These are phyloP conservation scores for Kryptopterus vitreolus DNA, from an alignment of 2,797 vertebrate species.

Conservation along the genomic window DNA sequence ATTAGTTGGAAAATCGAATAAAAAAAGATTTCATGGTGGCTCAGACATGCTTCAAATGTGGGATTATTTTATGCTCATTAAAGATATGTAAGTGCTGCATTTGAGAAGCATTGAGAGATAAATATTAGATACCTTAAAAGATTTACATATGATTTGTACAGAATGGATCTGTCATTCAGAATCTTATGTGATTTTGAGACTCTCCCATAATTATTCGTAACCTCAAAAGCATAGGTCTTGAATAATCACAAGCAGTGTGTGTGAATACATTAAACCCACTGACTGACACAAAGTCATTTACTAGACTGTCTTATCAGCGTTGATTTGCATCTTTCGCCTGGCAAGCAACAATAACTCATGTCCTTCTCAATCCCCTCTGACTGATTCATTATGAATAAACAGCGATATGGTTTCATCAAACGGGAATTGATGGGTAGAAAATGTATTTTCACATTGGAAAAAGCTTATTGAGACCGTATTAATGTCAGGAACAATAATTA, in stretches of 20 bases:
- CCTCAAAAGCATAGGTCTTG: constrained; percentile 30
- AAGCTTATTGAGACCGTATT: constrained; percentile 15
- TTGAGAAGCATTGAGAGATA: background rate
- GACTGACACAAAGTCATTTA: constrained; percentile 53
- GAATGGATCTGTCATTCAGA: background rate
- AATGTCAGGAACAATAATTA: constrained; percentile 9
- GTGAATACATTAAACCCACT: constrained; percentile 30
- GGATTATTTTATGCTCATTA: background rate
- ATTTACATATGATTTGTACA: background rate
- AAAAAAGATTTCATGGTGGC: background rate
- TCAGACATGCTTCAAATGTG: constrained; percentile 4
- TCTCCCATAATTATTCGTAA: background rate
- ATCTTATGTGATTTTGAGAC: background rate
- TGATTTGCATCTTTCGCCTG: background rate
- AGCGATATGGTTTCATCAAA: background rate
- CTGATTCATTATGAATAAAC: constrained; percentile 34
- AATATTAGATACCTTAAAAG: background rate
- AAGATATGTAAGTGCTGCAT: background rate
- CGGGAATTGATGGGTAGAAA: constrained; percentile 42
- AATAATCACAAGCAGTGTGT: constrained; percentile 49
- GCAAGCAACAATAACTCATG: constrained; percentile 34
- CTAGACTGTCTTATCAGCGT: constrained; percentile 24
- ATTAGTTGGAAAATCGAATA: background rate
- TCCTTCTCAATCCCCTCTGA: constrained; percentile 35
- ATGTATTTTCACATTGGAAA: constrained; percentile 15